Evolutionary conservation across 2,113 vertebrate genomes (phyloP).

Genomic region (Leucopsar rothschildi): DNA sequence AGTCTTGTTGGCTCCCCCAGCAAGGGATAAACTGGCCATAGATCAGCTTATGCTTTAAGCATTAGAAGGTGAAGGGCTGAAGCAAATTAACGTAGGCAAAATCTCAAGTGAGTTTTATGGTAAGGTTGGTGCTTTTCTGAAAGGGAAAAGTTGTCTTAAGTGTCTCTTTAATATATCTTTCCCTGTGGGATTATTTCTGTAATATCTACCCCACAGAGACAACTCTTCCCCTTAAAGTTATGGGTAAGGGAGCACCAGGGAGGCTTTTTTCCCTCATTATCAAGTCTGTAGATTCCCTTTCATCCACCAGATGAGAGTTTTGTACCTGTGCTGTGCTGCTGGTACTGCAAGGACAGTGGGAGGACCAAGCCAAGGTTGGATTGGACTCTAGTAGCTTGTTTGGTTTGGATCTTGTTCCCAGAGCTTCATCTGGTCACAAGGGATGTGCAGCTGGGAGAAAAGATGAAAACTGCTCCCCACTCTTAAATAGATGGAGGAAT

Average conservation of each 20-base stretch:
- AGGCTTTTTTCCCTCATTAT: neutral
- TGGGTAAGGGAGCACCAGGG: neutral
- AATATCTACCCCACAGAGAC: neutral
- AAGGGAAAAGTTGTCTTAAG: neutral
- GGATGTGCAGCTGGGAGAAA: neutral
- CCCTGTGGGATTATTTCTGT: neutral
- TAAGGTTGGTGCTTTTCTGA: neutral
- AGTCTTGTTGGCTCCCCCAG: rapidly evolving
- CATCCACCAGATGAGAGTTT: neutral
- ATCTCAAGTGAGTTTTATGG: neutral
- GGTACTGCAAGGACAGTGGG: rapidly evolving
- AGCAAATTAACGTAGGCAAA: neutral
- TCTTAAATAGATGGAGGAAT: neutral
- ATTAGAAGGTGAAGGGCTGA: neutral
- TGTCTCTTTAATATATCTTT: neutral
- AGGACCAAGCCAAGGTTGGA: neutral
- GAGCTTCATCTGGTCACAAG: neutral
- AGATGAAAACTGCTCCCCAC: neutral
- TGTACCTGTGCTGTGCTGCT: neutral
- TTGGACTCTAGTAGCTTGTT: neutral
- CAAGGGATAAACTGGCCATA: neutral
- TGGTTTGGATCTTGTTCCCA: neutral
- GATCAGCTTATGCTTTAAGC: neutral
- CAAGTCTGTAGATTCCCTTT: rapidly evolving
- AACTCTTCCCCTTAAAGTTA: neutral